Base-by-base conservation (phyloP, 2,888 invertebrate genomes). In the Thyatira batis region DNA sequence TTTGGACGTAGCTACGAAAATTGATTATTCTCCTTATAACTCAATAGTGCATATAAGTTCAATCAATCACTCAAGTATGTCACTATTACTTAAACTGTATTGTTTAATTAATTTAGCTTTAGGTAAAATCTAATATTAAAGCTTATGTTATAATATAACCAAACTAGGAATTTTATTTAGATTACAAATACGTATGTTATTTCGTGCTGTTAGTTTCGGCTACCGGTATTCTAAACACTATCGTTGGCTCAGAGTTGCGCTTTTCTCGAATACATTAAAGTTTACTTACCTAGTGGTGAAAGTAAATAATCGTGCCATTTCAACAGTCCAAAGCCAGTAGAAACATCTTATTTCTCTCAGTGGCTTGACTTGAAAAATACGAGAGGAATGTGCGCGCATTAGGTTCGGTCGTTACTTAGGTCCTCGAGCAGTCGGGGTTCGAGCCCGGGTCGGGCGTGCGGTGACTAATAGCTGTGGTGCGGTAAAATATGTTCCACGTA, bases 351-450 rank as follows among this genome's bases (percentile, higher is more conserved):
- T 80, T 81, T 73, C 71, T 66, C 74, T 65, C 69, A 73, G 71
- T 75, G 62, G 76, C 72, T 78, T 72, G 69, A 74, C 73, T 80
- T 85, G 84, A 84, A 82, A 84, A 85, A 84, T 85, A 75, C 72
- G 71, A 65, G 75, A 79, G 69, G 78, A 80, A 82, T 83, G 80
- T 78, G 78, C 61, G 65, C 72, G 73, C 83, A 82, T 85, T 85
- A 85, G 73, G 77, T 73, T 73, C 66, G 78, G 79, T 82, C 85
- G 84, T 84, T 85, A 80, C 78, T 78, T 76, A 73, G 77, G 72
- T 73, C 72, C 75, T 73, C 63, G 67, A 69, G 66, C 60, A 65
- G 71, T 66, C 63, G 66, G 67, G 74, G 79, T 82, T 84, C 75
- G 78, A 78, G 73, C 67, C 71, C 63, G 69, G 66, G 66, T 65